A percentile compares a stretch with the other conserved stretches of the same genome.
Evolutionary conservation across 2,888 invertebrate genomes (phyloP).

Genomic region (Exocentrus adspersus): DNA sequence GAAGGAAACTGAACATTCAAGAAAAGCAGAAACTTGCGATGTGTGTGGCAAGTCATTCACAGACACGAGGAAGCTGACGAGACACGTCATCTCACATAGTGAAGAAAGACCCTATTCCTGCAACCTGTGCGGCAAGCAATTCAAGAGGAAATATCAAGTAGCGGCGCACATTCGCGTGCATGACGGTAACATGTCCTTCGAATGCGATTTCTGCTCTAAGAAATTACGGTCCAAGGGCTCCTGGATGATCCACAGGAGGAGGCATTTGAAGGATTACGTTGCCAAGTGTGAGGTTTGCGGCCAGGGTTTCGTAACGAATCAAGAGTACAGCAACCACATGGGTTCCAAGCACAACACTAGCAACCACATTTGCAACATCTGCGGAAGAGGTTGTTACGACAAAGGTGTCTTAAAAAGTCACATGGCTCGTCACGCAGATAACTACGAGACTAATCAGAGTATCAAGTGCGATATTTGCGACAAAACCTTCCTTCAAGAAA

Average conservation of each 20-base stretch:
- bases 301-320: constrained; percentile 51
- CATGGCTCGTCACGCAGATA: constrained; percentile 40
- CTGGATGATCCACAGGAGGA: constrained; percentile 65
- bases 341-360: constrained; percentile 49
- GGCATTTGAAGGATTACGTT: constrained; percentile 66
- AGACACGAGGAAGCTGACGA: constrained; percentile 31
- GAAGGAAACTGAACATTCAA: not conserved
- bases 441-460: constrained; percentile 38
- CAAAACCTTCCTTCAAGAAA: constrained; percentile 43
- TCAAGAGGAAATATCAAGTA: constrained; percentile 48
- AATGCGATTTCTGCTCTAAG: constrained; percentile 68
- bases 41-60: constrained; percentile 39
- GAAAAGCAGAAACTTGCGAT: constrained; percentile 28
- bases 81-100: constrained; percentile 39
- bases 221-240: constrained; percentile 59
- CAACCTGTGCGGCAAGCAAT: constrained; percentile 59
- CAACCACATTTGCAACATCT: constrained; percentile 41
- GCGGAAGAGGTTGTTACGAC: constrained; percentile 46
- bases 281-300: constrained; percentile 61
- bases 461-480: constrained; percentile 42
- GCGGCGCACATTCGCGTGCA: constrained; percentile 31
- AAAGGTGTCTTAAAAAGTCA: constrained; percentile 43
- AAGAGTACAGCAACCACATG: constrained; percentile 52
- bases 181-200: constrained; percentile 23
- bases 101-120: constrained; percentile 47